These are phyloP conservation scores for Heliconius hermathena DNA, from an alignment of 1,140 invertebrate genomes.

Conservation along the genomic window DNA sequence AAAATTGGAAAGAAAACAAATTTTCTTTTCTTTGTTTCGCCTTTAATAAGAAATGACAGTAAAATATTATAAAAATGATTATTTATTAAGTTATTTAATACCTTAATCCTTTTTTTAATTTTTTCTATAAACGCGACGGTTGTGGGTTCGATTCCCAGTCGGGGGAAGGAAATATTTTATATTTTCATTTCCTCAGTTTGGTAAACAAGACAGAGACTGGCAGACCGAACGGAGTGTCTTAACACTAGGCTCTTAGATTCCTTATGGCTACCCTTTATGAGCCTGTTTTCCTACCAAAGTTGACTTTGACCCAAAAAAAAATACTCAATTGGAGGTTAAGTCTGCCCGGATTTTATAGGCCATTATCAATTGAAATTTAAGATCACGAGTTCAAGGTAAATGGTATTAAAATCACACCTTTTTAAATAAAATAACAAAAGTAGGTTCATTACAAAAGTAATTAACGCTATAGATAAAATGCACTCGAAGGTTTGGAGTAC, in stretches of 20 bases:
- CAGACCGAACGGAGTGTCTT: too few relatives aligned
- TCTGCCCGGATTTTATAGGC: conserved; percentile 12
- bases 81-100: neutral
- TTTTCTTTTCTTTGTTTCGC: neutral
- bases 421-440: conserved; percentile 1
- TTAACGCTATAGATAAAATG: neutral
- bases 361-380: conserved; percentile 9
- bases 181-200: too few relatives aligned
- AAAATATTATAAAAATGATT: neutral
- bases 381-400: neutral
- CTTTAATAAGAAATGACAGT: neutral
- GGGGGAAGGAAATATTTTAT: too few relatives aligned
- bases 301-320: conserved; percentile 29
- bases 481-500: neutral
- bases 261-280: too few relatives aligned
- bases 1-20: neutral
- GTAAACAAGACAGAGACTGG: too few relatives aligned
- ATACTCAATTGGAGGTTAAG: neutral
- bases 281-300: neutral
- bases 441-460: neutral
- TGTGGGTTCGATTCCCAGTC: too few relatives aligned
- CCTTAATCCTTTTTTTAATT: too few relatives aligned
- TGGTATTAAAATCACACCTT: neutral
- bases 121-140: too few relatives aligned
- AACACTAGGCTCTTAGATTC: too few relatives aligned